phyloP scores from a whole-genome alignment of 2,888 invertebrate species.

The Nomada hirtipes region DNA sequence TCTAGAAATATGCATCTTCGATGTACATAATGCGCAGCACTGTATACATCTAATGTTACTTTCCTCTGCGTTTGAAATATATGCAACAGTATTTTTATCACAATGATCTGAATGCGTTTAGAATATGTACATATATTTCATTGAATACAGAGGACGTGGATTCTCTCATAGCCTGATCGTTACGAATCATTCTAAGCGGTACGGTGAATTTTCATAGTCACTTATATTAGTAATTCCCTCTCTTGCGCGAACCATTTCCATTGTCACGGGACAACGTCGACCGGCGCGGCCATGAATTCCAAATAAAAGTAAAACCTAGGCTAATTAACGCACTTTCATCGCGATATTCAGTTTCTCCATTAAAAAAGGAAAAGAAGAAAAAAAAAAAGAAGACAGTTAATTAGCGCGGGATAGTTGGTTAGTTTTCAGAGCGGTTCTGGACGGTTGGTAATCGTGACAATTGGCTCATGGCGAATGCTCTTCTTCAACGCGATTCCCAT shows the following conservation, averaged over 20 bases:
- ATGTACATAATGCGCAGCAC: too few relatives aligned
- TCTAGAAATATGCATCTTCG: too few relatives aligned
- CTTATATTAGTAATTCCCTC: neutral
- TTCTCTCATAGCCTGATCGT: too few relatives aligned
- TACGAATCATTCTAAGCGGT: neutral
- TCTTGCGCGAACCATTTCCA: neutral
- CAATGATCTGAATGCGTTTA: too few relatives aligned
- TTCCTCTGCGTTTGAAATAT: too few relatives aligned
- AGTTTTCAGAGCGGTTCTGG: neutral
- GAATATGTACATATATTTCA: too few relatives aligned
- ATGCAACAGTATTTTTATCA: too few relatives aligned
- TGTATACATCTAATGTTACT: too few relatives aligned
- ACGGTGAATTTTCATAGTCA: neutral
- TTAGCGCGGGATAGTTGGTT: slow-evolving; percentile 41
- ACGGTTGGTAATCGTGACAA: slow-evolving; percentile 13
- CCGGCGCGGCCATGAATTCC: neutral
- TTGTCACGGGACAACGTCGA: neutral
- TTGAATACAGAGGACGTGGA: too few relatives aligned
- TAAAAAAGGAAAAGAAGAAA: neutral
- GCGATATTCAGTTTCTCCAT: slow-evolving; percentile 41
- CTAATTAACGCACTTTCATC: slow-evolving; percentile 54
- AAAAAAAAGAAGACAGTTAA: slow-evolving; percentile 18
- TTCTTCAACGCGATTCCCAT: slow-evolving; percentile 42
- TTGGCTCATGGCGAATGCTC: slow-evolving; percentile 9
- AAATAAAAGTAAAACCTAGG: slow-evolving; percentile 8